Evolutionary conservation across 2,888 invertebrate species (phyloP).

Genomic region (Ctenicera cuprea): DNA sequence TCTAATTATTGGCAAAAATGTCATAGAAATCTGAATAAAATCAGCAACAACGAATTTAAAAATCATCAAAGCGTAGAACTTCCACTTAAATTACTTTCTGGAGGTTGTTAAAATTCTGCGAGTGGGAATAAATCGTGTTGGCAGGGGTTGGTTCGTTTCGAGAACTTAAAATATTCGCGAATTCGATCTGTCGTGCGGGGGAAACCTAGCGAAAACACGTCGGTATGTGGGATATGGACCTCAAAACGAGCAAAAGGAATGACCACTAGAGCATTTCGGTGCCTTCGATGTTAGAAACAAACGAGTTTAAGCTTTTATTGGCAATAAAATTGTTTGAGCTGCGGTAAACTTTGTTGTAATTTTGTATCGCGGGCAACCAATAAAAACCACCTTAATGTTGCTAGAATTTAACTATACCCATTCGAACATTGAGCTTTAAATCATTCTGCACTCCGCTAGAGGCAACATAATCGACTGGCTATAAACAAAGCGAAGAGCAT

Average conservation of each 20-base stretch:
- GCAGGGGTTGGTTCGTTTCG: conserved; percentile 2
- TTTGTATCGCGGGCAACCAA: conserved; percentile 50
- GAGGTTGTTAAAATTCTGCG: conserved; percentile 18
- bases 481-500: conserved; percentile 35
- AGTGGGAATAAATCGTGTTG: conserved; percentile 23
- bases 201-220: conserved; percentile 28
- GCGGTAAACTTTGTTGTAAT: conserved; percentile 52
- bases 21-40: background rate
- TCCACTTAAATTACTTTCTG: conserved; percentile 24
- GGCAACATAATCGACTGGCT: conserved; percentile 38
- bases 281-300: conserved; percentile 44
- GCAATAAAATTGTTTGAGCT: conserved; percentile 50
- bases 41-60: background rate
- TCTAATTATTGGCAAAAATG: no score
- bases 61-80: conserved; percentile 1
- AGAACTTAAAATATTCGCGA: conserved; percentile 33
- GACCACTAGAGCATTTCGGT: conserved; percentile 39
- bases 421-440: conserved; percentile 40
- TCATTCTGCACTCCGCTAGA: conserved; percentile 36
- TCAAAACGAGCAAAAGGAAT: conserved; percentile 38
- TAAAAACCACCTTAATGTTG: conserved; percentile 50
- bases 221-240: conserved; percentile 39
- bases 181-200: conserved; percentile 26
- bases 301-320: conserved; percentile 53
- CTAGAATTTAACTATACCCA: conserved; percentile 46